These are phyloP conservation scores for Archegozetes longisetosus DNA, from an alignment of 1,140 invertebrate genomes.

Conservation along the genomic window DNA sequence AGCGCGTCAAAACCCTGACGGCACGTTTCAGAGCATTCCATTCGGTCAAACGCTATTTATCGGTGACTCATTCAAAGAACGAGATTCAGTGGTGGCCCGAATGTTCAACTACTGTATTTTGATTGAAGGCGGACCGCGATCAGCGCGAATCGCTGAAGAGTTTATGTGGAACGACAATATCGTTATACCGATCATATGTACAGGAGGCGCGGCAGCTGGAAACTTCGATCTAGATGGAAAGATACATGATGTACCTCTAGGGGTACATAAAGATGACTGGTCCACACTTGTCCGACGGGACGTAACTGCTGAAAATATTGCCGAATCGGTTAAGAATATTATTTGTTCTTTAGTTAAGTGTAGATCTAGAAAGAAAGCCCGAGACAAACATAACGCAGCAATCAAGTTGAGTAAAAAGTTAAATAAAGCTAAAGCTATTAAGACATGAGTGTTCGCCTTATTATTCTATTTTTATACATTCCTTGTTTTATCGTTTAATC, in stretches of 20 bases:
- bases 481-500: too few species aligned
- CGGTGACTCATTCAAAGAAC: slow-evolving; percentile 25
- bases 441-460: too few species aligned
- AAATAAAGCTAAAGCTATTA: too few species aligned
- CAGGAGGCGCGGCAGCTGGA: slow-evolving; percentile 23
- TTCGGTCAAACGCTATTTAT: slow-evolving; percentile 27
- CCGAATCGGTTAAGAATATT: slow-evolving; percentile 10
- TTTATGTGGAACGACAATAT: slow-evolving; percentile 28
- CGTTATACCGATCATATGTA: slow-evolving; percentile 25
- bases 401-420: too few species aligned
- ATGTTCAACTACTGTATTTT: slow-evolving; percentile 28
- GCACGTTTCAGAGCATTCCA: slow-evolving; percentile 23
- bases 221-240: slow-evolving; percentile 22
- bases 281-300: background rate
- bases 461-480: too few species aligned
- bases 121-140: slow-evolving; percentile 26
- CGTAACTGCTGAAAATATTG: slow-evolving; percentile 1
- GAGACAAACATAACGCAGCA: too few species aligned
- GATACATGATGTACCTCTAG: slow-evolving; percentile 24
- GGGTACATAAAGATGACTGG: slow-evolving; percentile 5
- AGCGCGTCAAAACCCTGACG: slow-evolving; percentile 24
- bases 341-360: background rate
- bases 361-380: background rate
- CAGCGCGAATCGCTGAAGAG: slow-evolving; percentile 26
- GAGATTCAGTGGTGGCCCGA: slow-evolving; percentile 25